Conservation (phyloP, 2,113 vertebrate genomes). For the Syrmaticus mikado region DNA sequence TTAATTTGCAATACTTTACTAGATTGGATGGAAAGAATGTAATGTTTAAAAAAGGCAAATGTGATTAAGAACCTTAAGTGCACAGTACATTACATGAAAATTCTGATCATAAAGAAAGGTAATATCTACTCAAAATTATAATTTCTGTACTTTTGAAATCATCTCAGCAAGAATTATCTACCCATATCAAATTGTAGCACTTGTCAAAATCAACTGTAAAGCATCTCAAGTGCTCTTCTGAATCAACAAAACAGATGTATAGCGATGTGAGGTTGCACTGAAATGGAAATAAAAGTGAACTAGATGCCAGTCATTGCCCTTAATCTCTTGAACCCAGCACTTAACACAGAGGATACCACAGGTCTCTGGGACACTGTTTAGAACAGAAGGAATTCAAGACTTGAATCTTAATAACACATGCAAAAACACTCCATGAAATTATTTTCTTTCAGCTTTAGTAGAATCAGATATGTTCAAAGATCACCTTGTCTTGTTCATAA, state of each 20-base stretch:
- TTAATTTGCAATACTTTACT: conserved; percentile 76
- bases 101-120: conserved; percentile 86
- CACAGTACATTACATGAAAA: conserved; percentile 84
- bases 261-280: conserved; percentile 87
- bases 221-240: conserved; percentile 96
- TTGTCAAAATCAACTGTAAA: conserved; percentile 93
- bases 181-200: conserved; percentile 91
- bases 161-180: conserved; percentile 97
- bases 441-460: conserved; percentile 68
- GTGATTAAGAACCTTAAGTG: conserved; percentile 84
- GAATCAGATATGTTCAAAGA: conserved; percentile 23
- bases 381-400: conserved; percentile 70
- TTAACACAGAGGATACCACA: conserved; percentile 80
- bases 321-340: conserved; percentile 84
- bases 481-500: conserved; percentile 50
- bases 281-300: conserved; percentile 88
- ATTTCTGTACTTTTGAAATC: conserved; percentile 99
- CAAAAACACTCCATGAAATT: conserved; percentile 77
- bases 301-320: conserved; percentile 80
- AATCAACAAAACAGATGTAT: conserved; percentile 99
- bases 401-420: conserved; percentile 80
- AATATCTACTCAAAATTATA: conserved; percentile 94
- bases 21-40: conserved; percentile 77
- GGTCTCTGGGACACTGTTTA: conserved; percentile 78
- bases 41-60: conserved; percentile 76